These are phyloP conservation scores for Exephanes ischioxanthus DNA, from an alignment of 2,888 invertebrate species.

Conservation along the genomic window DNA sequence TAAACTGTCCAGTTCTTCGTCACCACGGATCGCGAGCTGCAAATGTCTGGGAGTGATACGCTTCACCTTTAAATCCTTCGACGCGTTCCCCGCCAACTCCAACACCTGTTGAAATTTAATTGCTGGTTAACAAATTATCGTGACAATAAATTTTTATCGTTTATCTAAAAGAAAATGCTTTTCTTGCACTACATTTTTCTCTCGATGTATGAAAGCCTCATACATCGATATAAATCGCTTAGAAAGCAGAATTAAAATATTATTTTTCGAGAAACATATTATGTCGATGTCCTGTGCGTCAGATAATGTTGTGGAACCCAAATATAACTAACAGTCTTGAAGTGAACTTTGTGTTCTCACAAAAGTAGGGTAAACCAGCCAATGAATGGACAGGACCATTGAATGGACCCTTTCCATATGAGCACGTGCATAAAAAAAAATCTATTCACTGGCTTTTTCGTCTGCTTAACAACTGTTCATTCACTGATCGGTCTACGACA, in stretches of 20 bases:
- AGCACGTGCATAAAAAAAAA: no score
- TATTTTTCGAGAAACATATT: background rate
- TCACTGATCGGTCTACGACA: no score
- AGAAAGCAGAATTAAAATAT: background rate
- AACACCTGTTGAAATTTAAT: slow-evolving; percentile 90
- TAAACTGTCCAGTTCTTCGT: slow-evolving; percentile 99
- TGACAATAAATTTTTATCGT: slow-evolving; percentile 3
- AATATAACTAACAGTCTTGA: no score
- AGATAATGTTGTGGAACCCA: background rate
- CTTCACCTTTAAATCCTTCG: slow-evolving; percentile 99
- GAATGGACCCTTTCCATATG: no score
- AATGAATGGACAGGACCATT: no score
- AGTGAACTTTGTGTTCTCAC: no score
- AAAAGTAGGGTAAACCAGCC: no score
- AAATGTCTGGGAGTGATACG: slow-evolving; percentile 99
- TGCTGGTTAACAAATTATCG: slow-evolving; percentile 8
- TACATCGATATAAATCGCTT: background rate
- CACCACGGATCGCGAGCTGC: slow-evolving; percentile 99
- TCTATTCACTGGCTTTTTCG: no score
- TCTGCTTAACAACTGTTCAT: no score
- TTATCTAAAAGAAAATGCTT: background rate
- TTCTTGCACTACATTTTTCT: background rate
- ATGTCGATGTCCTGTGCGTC: background rate
- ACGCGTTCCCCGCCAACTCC: slow-evolving; percentile 99
- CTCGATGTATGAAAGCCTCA: background rate